Base-by-base conservation (phyloP, 1,140 invertebrate genomes). In the Meteorus sp. region DNA sequence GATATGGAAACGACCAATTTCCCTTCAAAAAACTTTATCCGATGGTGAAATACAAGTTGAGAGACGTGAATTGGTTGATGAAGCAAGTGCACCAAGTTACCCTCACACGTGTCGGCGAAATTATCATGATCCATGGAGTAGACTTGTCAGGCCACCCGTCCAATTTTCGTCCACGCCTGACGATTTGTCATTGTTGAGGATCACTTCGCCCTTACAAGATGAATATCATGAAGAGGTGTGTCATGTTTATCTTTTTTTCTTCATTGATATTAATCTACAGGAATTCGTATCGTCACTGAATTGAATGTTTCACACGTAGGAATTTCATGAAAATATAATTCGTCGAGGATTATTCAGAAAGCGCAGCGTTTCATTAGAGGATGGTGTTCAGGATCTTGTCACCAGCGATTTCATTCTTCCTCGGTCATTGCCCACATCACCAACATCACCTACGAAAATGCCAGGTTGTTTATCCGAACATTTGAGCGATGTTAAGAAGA, bases 241-340 rank as follows among this genome's bases (percentile, higher is more conserved):
- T 41, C 31, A 39, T 53, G 45, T 31, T n/a, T 15, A 7, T 3
- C 3, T 20, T n/a, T 39, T 39, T 7, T 19, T 19, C 22, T 47
- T 25, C 33, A 41, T 54, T 8, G 59, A 8, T 43, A 37, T 9
- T 27, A 22, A 44, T 45, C 44, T 9, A 1, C 7, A 39, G 3
- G 11, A 8, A 37, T 17, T 33, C 11, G 4, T 35, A n/a, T n/a
- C n/a, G n/a, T n/a, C n/a, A n/a, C n/a, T n/a, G n/a, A n/a, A n/a
- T n/a, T n/a, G n/a, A n/a, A n/a, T n/a, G n/a, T n/a, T n/a, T n/a
- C n/a, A n/a, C n/a, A n/a, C n/a, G n/a, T 25, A 88, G 82, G 87
- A 90, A 74, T 90, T 91, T 70, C 88, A 92, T 76, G 88, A 91
- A 80, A 89, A 90, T 73, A 82, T 89, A 58, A 85, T 91, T 71